phyloP scores from a whole-genome alignment of 2,113 vertebrate genomes.

The Spea multiplicata region DNA sequence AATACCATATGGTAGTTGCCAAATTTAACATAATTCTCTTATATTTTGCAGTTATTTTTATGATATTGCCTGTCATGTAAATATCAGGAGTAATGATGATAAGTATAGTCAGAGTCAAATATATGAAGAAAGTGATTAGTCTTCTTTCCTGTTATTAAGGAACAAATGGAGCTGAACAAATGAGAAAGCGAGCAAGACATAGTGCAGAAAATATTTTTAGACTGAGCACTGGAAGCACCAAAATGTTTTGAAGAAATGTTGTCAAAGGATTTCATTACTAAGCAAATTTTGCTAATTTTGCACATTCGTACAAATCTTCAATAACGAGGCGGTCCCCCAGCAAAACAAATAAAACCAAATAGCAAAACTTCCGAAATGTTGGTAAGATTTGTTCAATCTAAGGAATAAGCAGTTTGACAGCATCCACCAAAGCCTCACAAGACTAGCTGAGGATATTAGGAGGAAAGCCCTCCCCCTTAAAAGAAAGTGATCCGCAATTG shows the following conservation, averaged over 20 bases:
- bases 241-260: conserved; percentile 27
- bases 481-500: too few species aligned
- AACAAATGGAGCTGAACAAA: conserved; percentile 44
- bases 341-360: too few species aligned
- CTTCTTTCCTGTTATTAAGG: conserved; percentile 37
- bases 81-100: conserved; percentile 13
- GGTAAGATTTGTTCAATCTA: too few species aligned
- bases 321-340: too few species aligned
- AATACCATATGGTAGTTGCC: not conserved
- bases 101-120: conserved; percentile 20
- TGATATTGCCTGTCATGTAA: conserved; percentile 11
- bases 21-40: not conserved
- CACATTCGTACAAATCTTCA: too few species aligned
- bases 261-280: not conserved
- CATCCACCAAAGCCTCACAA: too few species aligned
- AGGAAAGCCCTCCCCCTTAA: too few species aligned
- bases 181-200: conserved; percentile 9
- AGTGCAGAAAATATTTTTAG: conserved; percentile 18
- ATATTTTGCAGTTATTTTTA: not conserved
- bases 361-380: too few species aligned
- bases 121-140: conserved; percentile 40
- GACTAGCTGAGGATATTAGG: too few species aligned
- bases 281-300: too few species aligned
- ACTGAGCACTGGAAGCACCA: conserved; percentile 9
- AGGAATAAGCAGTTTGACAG: too few species aligned